These are phyloP conservation scores for Podarcis raffonei DNA, from an alignment of 2,113 vertebrate genomes.

Conservation along the genomic window DNA sequence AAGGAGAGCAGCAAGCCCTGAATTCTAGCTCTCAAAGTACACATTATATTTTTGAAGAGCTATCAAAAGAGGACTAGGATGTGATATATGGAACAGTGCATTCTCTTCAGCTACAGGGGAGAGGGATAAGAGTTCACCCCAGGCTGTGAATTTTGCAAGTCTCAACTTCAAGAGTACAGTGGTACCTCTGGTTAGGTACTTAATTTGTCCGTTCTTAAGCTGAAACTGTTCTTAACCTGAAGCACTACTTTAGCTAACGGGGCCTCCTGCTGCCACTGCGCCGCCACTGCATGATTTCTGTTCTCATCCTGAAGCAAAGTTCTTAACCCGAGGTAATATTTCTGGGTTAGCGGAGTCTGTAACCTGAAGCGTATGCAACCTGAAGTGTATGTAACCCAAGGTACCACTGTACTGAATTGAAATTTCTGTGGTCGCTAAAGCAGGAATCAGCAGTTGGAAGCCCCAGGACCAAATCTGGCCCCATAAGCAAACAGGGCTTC, in stretches of 20 bases:
- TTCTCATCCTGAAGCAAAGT: too few relatives aligned
- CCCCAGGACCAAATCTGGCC: not conserved
- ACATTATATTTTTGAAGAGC: not conserved
- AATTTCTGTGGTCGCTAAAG: not conserved
- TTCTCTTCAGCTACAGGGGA: not conserved
- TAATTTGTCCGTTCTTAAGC: too few relatives aligned
- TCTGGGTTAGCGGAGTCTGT: too few relatives aligned
- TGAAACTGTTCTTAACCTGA: too few relatives aligned
- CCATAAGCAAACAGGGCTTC: too few relatives aligned
- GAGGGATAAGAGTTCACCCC: not conserved
- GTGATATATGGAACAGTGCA: not conserved
- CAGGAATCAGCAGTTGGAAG: not conserved
- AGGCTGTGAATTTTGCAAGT: not conserved
- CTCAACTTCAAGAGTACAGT: not conserved
- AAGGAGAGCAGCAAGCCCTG: not conserved
- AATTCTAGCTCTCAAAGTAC: not conserved
- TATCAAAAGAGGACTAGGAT: not conserved
- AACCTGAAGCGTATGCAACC: too few relatives aligned
- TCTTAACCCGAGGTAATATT: too few relatives aligned
- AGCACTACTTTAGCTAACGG: too few relatives aligned
- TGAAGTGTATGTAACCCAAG: too few relatives aligned
- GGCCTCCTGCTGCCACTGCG: too few relatives aligned
- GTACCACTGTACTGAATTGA: not conserved
- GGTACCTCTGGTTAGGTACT: too few relatives aligned
- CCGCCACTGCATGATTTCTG: too few relatives aligned